Evolutionary conservation across 35 echinoderm and acorn worm genomes (phyloP).

Genomic region (Stichopus chloronotus): DNA sequence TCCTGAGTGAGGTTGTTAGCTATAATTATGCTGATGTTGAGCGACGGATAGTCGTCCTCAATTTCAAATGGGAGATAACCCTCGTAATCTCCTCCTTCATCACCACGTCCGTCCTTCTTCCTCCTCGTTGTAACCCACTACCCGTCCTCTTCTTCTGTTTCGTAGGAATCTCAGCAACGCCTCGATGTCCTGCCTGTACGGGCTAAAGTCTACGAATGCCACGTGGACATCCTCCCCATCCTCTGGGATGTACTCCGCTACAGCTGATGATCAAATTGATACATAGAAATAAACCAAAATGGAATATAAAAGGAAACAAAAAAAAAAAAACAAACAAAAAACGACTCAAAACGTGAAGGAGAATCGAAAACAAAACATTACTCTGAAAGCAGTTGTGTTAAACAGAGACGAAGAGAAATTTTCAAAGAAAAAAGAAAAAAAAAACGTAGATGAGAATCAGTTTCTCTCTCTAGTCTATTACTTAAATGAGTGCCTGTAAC

Average conservation of each 20-base stretch:
- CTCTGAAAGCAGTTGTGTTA: background rate
- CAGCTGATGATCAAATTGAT: background rate
- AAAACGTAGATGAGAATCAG: too few species aligned
- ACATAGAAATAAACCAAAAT: background rate
- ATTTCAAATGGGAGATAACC: background rate
- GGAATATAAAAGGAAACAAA: too few species aligned
- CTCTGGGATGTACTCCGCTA: background rate
- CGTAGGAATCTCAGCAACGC: background rate
- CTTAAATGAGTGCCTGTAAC: too few species aligned
- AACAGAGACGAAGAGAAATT: too few species aligned
- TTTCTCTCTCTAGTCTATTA: too few species aligned
- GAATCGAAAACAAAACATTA: background rate
- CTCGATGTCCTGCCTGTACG: background rate
- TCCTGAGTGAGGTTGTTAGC: background rate
- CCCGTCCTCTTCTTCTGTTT: background rate
- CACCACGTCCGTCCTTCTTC: background rate
- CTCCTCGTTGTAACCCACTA: background rate
- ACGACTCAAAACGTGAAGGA: background rate
- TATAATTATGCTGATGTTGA: background rate
- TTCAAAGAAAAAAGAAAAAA: too few species aligned
- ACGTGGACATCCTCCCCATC: background rate
- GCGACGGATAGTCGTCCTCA: background rate
- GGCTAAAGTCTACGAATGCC: background rate
- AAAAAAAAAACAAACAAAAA: background rate
- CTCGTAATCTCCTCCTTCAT: background rate